Evolutionary conservation across 2,888 invertebrate genomes (phyloP), one percentile per base, ranked within the genome.

Genomic region (Lasioglossum zephyrum): DNA sequence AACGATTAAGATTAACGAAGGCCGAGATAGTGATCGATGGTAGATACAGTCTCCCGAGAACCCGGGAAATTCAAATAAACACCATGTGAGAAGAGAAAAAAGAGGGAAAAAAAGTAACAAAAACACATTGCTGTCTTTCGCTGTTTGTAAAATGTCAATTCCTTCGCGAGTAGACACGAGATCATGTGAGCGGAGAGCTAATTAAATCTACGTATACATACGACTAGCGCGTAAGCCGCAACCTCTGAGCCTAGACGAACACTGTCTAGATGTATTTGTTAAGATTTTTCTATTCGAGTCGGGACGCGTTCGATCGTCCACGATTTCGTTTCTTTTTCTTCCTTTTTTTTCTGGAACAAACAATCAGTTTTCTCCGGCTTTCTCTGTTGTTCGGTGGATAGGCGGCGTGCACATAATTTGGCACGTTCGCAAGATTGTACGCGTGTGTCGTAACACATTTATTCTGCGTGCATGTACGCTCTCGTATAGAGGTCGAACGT

Each of bases 401-500:
- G 39, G 22, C 41, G 72, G 47, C 41, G 70, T 79, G 16, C 74
- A 73, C 77, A 80, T 81, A 69, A 77, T 73, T 70, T 73, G 72
- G 76, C 86, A 41, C 79, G 57, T 39, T 57, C 74, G 63, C 63
- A 13, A 31, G 31, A 26, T 39, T 31, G 69, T 73, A 41, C 66
- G 77, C 69, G 63, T 82, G 85, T 89, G 85, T 86, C 85, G 63
- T 63, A 86, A 87, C 81, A 75, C 84, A 82, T 89, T 82, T 90
- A 86, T 87, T 88, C 79, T 79, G 69, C 69, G 69, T 70, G 82
- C 89, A 83, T 89, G 85, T 89, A 83, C 87, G 89, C 79, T 83
- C 73, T 87, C 69, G 79, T 85, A 88, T 88, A 87, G 82, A 90
- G 77, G 74, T 78, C 60, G 41, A 76, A 84, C 70, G 74, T 79